Base-by-base conservation (phyloP, 2,888 invertebrate species). In the Labia minor region DNA sequence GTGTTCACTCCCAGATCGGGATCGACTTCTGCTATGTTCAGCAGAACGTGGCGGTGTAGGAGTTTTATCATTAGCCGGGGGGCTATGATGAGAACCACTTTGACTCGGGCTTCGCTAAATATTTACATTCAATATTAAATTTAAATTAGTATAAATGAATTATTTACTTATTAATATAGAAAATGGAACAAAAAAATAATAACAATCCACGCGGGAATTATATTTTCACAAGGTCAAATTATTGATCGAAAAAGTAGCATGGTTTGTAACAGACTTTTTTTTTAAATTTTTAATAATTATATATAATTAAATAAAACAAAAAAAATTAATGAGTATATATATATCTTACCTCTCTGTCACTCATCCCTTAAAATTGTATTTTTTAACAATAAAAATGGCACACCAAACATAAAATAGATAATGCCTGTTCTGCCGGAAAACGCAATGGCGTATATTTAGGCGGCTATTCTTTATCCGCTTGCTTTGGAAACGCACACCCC, bases 261-360 rank as follows among this genome's bases (percentile, higher is more conserved):
- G 37, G 19, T n/a, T n/a, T n/a, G n/a, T n/a, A n/a, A n/a, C n/a
- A n/a, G n/a, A n/a, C 49, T 37, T 61, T 37, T 26, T 6, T 26
- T 26, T 49, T 49, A 10, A 49, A 49, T n/a, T 14, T 49, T 67
- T 49, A 37, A 66, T 26, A 61, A 66, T 66, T 49, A 14, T 26
- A 21, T 16, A 62, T 20, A 10, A 26, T n/a, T 21, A 61, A 64
- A 62, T 21, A 49, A 19, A 63, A 61, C 62, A 18, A 64, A 65
- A 14, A 61, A 62, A 19, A 65, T 16, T 19, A 26, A 1, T 19
- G n/a, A 49, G 21, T 21, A 21, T 8, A 61, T 26, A 18, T 19
- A 20, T 37, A 62, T 68, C 71, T 66, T 66, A 71, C 71, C 71
- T 71, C 71, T 67, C 71, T 71, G 69, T 71, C 71, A 70, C 71